Conservation (phyloP, 1,140 invertebrate species). For the Sesamia nonagrioides region DNA sequence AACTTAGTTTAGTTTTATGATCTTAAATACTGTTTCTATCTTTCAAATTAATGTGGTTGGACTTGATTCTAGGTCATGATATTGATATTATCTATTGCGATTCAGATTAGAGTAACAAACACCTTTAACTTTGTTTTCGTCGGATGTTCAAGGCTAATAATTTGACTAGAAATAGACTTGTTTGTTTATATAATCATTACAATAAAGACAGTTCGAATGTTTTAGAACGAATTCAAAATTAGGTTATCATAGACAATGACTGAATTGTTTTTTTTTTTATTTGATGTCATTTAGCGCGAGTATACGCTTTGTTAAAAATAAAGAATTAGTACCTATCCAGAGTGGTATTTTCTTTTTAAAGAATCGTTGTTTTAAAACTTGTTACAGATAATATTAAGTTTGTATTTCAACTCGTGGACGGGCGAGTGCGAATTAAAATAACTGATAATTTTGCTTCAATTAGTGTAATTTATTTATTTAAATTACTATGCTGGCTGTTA, state of each 20-base stretch:
- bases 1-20: too few species aligned
- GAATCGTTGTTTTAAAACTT: not conserved
- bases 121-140: not conserved
- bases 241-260: not conserved
- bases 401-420: not conserved
- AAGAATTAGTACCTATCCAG: not conserved
- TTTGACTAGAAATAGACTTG: not conserved
- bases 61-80: not conserved
- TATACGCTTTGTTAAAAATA: too few species aligned
- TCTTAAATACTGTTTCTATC: too few species aligned
- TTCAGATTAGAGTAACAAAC: not conserved
- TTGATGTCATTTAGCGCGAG: not conserved
- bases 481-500: not conserved
- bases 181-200: not conserved
- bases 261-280: too few species aligned
- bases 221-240: not conserved
- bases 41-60: not conserved
- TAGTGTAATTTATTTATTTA: not conserved
- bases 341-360: not conserved
- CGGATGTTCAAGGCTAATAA: conserved; percentile 1
- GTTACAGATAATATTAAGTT: too few species aligned
- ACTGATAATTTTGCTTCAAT: not conserved
- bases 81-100: not conserved
- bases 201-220: not conserved
- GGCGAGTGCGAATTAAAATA: not conserved